These are phyloP conservation scores for Cacoxenus indagator DNA, from an alignment of 2,888 invertebrate species.

Conservation along the genomic window DNA sequence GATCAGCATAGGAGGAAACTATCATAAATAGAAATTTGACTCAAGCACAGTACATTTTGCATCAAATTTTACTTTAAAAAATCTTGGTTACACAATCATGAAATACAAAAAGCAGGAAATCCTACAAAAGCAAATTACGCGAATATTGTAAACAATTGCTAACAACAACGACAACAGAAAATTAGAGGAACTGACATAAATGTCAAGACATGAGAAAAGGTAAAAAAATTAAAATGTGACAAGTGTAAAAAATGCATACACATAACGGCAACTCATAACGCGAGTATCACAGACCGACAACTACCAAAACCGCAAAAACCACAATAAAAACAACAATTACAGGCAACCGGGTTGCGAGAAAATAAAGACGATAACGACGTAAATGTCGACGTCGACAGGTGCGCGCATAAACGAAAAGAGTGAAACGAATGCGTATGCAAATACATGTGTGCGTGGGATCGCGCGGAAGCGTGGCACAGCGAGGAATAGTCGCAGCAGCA, in stretches of 20 bases:
- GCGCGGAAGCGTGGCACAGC: not conserved
- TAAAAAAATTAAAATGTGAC: not conserved
- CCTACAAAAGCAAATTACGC: constrained; percentile 6
- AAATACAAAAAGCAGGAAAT: not conserved
- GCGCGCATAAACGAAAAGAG: not conserved
- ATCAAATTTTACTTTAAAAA: not conserved
- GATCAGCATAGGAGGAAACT: too few species aligned
- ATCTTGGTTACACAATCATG: not conserved
- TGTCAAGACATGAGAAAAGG: not conserved
- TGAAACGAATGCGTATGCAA: not conserved
- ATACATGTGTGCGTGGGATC: not conserved
- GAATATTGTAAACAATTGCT: not conserved
- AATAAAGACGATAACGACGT: not conserved
- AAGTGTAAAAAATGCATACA: not conserved
- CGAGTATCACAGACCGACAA: too few species aligned
- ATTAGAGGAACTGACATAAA: not conserved
- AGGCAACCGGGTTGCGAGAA: not conserved
- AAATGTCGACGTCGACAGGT: not conserved
- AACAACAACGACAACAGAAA: not conserved
- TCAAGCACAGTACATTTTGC: too few species aligned
- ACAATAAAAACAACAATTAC: not conserved
- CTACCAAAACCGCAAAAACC: not conserved
- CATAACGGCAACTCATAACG: too few species aligned
- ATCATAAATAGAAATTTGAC: too few species aligned
- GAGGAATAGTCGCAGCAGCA: not conserved